These are phyloP conservation scores for Zoroaster sp. DNA, from an alignment of 53 echinoderm and acorn worm species.

Conservation along the genomic window DNA sequence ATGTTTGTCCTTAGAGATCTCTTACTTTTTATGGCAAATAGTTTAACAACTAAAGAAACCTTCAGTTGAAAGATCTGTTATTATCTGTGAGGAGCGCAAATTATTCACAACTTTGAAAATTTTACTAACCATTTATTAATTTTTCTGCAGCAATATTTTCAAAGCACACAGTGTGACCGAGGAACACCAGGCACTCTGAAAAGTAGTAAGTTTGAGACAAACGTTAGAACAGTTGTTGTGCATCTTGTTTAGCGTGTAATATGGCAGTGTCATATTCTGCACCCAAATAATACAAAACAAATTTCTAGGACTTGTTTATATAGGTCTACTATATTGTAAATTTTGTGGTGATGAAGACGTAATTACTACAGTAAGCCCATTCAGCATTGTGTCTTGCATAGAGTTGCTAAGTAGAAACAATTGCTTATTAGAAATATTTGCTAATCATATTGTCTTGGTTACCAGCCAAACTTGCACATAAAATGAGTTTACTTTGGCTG, in stretches of 20 bases:
- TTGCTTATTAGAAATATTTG: no score
- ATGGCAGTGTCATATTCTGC: background rate
- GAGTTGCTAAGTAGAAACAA: no score
- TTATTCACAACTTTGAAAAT: background rate
- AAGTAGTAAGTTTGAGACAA: constrained; percentile 2
- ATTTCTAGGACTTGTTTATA: no score
- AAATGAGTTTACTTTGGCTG: no score
- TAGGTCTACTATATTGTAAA: no score
- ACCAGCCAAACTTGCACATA: no score
- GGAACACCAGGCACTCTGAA: constrained; percentile 2
- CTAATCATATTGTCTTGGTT: no score
- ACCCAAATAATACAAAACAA: no score
- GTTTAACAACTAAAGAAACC: background rate
- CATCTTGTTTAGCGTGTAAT: background rate
- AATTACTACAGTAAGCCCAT: no score
- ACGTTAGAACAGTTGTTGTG: background rate
- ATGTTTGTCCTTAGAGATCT: background rate
- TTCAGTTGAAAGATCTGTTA: background rate
- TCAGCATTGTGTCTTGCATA: no score
- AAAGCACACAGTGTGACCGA: background rate
- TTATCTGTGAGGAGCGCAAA: background rate
- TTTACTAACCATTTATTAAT: background rate
- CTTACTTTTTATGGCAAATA: background rate
- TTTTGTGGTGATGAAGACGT: no score
- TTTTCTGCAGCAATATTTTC: constrained; percentile 14